Conservation (phyloP, 2,888 invertebrate species). For the Agrilus biguttatus region DNA sequence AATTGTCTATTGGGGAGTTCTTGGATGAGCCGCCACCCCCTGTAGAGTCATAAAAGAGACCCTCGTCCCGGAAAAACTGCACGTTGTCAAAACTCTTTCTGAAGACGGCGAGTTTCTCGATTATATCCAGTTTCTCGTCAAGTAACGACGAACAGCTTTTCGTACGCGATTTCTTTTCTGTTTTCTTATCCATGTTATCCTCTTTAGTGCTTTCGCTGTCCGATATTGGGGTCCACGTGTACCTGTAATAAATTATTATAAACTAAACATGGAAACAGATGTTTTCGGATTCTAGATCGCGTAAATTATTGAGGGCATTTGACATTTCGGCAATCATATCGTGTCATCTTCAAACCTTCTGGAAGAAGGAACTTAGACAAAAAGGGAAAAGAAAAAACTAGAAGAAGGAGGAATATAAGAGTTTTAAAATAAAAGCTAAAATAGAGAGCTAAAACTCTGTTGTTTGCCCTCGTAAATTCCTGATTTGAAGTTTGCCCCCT, state of each 20-base stretch:
- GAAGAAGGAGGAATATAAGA: too few species aligned
- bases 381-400: too few species aligned
- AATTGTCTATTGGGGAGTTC: background rate
- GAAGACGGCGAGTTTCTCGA: constrained; percentile 30
- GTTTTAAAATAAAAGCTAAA: too few species aligned
- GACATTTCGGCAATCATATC: too few species aligned
- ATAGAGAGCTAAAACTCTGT: too few species aligned
- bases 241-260: constrained; percentile 7
- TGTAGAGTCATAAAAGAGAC: constrained; percentile 1
- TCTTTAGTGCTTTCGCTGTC: constrained; percentile 15
- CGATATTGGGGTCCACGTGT: constrained; percentile 25
- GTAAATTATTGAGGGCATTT: too few species aligned
- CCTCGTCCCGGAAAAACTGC: constrained; percentile 23
- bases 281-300: too few species aligned
- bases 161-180: constrained; percentile 24
- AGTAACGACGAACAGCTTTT: constrained; percentile 30
- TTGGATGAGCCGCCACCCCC: background rate
- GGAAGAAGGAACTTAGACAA: too few species aligned
- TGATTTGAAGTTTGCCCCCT: too few species aligned
- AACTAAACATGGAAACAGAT: too few species aligned
- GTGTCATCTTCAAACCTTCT: too few species aligned
- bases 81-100: constrained; percentile 29
- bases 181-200: constrained; percentile 10
- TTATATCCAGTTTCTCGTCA: constrained; percentile 25
- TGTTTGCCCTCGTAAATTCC: too few species aligned